Evolutionary conservation across 64 coral and sea anemone genomes (phyloP).

Genomic region (Catalaphyllia jardinei): DNA sequence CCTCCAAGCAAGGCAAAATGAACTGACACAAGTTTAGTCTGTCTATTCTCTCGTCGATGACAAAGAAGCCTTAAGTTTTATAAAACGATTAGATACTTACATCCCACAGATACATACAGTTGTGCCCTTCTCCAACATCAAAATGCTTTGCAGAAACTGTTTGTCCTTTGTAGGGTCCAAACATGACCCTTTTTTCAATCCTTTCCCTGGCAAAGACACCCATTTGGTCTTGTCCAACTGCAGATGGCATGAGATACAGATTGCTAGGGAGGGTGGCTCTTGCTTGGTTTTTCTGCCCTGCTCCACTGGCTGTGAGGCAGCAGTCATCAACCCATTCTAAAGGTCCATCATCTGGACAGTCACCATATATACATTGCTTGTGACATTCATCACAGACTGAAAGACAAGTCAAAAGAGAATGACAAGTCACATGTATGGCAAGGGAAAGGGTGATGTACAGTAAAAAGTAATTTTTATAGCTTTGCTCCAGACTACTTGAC

Average conservation of each 20-base stretch:
- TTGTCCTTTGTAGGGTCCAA: constrained; percentile 60
- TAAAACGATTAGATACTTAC: constrained; percentile 23
- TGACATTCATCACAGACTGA: constrained; percentile 64
- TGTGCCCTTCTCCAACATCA: neutral
- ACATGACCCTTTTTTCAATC: constrained; percentile 60
- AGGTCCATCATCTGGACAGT: constrained; percentile 65
- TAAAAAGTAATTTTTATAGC: too few species aligned
- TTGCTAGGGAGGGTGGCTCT: constrained; percentile 33
- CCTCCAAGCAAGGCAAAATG: too few species aligned
- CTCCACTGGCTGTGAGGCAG: neutral
- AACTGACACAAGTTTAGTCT: too few species aligned
- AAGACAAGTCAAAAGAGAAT: neutral
- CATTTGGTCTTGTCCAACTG: constrained; percentile 22
- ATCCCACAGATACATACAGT: constrained; percentile 46
- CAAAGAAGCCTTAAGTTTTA: too few species aligned
- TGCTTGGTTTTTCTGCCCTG: neutral
- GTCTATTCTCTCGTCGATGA: too few species aligned
- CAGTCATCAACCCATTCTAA: constrained; percentile 37
- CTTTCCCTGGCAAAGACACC: constrained; percentile 62
- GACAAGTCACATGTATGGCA: too few species aligned
- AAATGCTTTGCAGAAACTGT: constrained; percentile 9
- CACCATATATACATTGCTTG: constrained; percentile 22
- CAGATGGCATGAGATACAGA: constrained; percentile 33
- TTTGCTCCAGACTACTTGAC: too few species aligned
- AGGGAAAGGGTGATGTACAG: too few species aligned